A percentile compares a stretch with the other conserved stretches of the same genome.
These are phyloP conservation scores for Sardinella longiceps DNA, from an alignment of 2,797 vertebrate species.

Conservation along the genomic window DNA sequence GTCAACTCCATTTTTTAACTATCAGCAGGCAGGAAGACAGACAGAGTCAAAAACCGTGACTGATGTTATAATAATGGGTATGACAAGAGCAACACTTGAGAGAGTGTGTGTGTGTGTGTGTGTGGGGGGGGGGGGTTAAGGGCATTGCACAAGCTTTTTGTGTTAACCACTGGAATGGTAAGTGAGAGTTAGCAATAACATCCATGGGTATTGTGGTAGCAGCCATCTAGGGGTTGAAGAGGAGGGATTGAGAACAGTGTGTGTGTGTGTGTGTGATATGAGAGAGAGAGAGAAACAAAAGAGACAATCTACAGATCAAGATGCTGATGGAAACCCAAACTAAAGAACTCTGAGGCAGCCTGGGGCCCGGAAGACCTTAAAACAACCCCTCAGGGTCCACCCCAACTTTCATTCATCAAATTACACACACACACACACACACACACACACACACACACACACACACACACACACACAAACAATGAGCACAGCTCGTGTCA, in stretches of 20 bases:
- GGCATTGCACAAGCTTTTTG: not conserved
- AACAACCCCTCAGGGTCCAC: conserved; percentile 32
- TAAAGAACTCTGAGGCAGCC: conserved; percentile 36
- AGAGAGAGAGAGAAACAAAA: not conserved
- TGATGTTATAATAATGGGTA: not conserved
- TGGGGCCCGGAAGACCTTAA: conserved; percentile 31
- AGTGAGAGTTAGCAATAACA: not conserved
- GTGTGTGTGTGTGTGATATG: not conserved
- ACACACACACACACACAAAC: conserved; percentile 3
- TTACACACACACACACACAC: conserved; percentile 25
- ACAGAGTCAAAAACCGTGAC: not conserved
- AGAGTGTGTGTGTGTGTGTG: not conserved
- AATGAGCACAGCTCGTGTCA: not conserved
- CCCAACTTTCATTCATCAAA: conserved; percentile 29
- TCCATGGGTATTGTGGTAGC: not conserved
- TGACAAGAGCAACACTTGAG: not conserved
- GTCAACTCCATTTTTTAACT: no score
- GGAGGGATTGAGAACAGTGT: not conserved
- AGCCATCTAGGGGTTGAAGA: not conserved
- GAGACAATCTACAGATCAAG: not conserved
- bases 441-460: not conserved
- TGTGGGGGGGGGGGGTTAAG: not conserved
- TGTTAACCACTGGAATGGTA: not conserved
- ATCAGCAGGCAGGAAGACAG: not conserved
- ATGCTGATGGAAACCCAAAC: not conserved